Evolutionary conservation across 1,140 invertebrate species (phyloP).

Genomic region (Drosophila parabipectinata): DNA sequence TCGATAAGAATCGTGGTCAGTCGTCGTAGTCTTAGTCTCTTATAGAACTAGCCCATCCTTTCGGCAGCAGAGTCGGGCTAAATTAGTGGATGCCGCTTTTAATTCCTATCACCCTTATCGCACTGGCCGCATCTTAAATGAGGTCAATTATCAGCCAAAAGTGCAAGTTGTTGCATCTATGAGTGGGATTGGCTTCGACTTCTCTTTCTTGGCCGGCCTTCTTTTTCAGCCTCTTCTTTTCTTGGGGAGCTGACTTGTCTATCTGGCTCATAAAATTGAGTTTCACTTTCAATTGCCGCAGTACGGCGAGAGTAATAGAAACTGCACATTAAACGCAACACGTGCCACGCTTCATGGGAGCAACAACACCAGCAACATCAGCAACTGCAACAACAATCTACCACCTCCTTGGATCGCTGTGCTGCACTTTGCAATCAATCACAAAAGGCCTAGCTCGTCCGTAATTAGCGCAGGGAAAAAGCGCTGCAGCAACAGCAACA

Average conservation of each 20-base stretch:
- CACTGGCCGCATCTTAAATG: constrained; percentile 69
- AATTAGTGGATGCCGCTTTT: constrained; percentile 82
- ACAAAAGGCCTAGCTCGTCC: constrained; percentile 59
- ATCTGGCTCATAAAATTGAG: constrained; percentile 67
- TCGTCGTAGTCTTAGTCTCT: constrained; percentile 3
- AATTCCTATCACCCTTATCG: constrained; percentile 76
- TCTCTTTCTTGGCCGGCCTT: constrained; percentile 2
- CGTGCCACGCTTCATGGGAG: constrained; percentile 80
- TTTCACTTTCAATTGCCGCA: constrained; percentile 73
- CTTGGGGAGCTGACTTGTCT: constrained; percentile 21
- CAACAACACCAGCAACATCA: constrained; percentile 34
- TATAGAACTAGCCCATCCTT: constrained; percentile 23
- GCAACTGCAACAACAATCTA: constrained; percentile 30
- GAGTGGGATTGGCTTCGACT: constrained; percentile 30
- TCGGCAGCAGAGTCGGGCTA: constrained; percentile 39
- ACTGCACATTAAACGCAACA: constrained; percentile 80
- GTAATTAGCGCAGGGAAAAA: constrained; percentile 80
- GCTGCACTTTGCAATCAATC: constrained; percentile 77
- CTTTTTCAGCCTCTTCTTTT: constrained; percentile 9
- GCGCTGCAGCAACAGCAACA: constrained; percentile 43
- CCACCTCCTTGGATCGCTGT: constrained; percentile 40
- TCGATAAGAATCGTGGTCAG: constrained; percentile 72
- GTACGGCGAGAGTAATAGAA: constrained; percentile 76
- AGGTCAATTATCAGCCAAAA: constrained; percentile 80
- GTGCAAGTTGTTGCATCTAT: constrained; percentile 61